Base-by-base conservation (phyloP, 2,888 invertebrate species). In the Drosophila kanekoi region DNA sequence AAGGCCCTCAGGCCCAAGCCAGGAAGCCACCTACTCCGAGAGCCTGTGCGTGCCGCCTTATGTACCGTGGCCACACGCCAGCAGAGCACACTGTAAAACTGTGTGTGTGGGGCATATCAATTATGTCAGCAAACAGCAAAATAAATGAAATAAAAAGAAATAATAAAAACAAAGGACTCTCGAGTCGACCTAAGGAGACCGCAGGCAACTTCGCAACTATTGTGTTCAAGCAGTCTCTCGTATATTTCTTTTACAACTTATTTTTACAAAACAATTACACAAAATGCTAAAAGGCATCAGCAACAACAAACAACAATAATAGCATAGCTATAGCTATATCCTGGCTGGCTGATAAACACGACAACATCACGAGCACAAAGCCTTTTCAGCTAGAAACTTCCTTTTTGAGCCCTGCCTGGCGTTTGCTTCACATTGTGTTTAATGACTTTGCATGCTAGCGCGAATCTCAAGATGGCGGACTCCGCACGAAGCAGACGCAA, bases 181-280 rank as follows among this genome's bases (percentile, higher is more conserved):
- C 9, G 28, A 18, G 40, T 56, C 33, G 59, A 59, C 11, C 49
- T 57, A 6, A 57, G 45, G 28, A 13, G 18, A 51, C 45, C 11
- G 48, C 23, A 9, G 33, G 48, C 56, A 65, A 49, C 44, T 66
- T 49, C n/a, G 16, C 16, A 35, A 58, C 49, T 53, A 51, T 70
- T 58, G 54, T 54, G 41, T 45, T 37, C 35, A 43, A 41, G 23
- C 18, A 37, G 32, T 23, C 5, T 51, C 60, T 65, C 51, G 61
- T 74, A 63, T 70, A 71, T 72, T 71, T 67, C 59, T 72, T 86
- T 68, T 83, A 83, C 84, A 72, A 41, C 72, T 74, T 72, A 72
- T 82, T 82, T 72, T 58, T 66, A 78, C 84, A 86, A 83, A 83
- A 84, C 87, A 83, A 83, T 83, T 83, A 86, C 84, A 86, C 81